phyloP scores from a whole-genome alignment of 2,797 vertebrate species.

The Sebastes variabilis region DNA sequence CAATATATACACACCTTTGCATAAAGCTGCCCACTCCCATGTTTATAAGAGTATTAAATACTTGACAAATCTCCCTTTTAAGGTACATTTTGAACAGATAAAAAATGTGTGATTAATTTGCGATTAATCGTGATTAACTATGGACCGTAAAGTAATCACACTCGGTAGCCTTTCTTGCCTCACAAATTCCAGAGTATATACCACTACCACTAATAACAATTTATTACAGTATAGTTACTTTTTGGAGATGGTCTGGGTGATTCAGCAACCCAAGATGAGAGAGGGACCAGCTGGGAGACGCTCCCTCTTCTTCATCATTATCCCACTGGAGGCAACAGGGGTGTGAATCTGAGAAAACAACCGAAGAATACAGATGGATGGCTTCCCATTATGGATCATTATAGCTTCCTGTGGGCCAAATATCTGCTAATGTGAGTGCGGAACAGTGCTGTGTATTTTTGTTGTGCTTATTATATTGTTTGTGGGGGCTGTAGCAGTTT shows the following conservation, averaged over 20 bases:
- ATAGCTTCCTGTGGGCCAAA: conserved; percentile 25
- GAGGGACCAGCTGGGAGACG: conserved; percentile 28
- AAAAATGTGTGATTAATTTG: too few relatives aligned
- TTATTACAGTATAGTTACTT: too few relatives aligned
- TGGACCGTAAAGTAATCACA: too few relatives aligned
- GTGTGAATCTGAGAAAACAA: conserved; percentile 47
- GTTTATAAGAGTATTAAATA: too few relatives aligned
- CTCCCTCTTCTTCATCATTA: conserved; percentile 35
- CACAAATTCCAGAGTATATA: too few relatives aligned
- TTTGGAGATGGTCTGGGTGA: conserved; percentile 12
- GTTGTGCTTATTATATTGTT: conserved; percentile 8
- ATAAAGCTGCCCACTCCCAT: too few relatives aligned
- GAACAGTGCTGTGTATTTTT: conserved; percentile 2
- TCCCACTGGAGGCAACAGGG: conserved; percentile 29
- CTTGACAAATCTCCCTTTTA: too few relatives aligned
- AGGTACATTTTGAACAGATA: too few relatives aligned
- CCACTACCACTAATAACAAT: too few relatives aligned
- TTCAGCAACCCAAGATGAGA: conserved; percentile 30
- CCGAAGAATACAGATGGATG: conserved; percentile 38
- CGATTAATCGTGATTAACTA: too few relatives aligned
- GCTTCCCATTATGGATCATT: conserved; percentile 56
- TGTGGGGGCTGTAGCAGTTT: background rate
- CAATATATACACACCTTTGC: too few relatives aligned
- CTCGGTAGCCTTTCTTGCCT: too few relatives aligned
- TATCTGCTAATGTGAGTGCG: conserved; percentile 32